Conservation (phyloP, 2,797 vertebrate genomes). For the Oreonectes daqikongensis region DNA sequence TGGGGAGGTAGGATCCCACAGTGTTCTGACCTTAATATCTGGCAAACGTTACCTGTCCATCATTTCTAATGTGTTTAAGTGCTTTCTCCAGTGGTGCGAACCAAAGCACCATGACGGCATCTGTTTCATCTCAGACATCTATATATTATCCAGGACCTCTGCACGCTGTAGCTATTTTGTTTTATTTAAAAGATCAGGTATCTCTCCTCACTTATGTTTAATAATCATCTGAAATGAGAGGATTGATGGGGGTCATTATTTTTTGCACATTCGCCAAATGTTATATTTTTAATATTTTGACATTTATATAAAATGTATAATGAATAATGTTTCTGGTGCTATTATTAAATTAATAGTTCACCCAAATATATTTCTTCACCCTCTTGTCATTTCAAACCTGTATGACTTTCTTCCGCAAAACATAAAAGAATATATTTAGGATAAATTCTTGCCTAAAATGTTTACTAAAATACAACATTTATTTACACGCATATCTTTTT, state of each 20-base stretch:
- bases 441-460: no score
- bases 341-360: no score
- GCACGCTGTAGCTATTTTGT: conserved; percentile 17
- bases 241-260: neutral
- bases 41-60: conserved; percentile 2
- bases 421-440: no score
- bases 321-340: no score
- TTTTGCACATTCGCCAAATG: neutral
- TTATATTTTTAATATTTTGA: no score
- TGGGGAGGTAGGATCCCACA: neutral
- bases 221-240: neutral
- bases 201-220: neutral
- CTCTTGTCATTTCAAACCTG: no score
- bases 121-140: conserved; percentile 59
- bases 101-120: conserved; percentile 40
- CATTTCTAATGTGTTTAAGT: conserved; percentile 55
- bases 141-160: conserved; percentile 59
- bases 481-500: no score
- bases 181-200: conserved; percentile 18
- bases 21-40: neutral
- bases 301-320: no score
- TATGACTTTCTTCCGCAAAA: no score
- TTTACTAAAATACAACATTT: no score
- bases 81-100: conserved; percentile 46
- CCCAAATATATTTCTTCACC: no score